Percentiles rank a stretch among this genome's conserved stretches.
Conservation (phyloP, 1,140 invertebrate genomes). For the Drosophila littoralis region DNA sequence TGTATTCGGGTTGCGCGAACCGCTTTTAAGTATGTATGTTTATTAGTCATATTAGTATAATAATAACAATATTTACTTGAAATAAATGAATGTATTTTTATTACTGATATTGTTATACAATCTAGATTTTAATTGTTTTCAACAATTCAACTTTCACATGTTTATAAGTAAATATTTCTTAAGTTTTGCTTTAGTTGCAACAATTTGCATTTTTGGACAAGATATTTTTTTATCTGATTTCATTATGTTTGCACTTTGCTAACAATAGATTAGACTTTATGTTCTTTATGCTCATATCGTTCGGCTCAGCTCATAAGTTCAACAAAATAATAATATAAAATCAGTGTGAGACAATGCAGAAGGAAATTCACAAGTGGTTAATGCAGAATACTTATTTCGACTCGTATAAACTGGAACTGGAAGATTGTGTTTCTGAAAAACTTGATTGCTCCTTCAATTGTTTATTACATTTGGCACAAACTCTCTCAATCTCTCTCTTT, state of each 20-base stretch:
- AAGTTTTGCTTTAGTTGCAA: conserved; percentile 35
- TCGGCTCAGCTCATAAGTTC: conserved; percentile 14
- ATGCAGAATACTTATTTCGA: conserved; percentile 12
- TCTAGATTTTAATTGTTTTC: conserved; percentile 76
- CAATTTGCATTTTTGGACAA: conserved; percentile 64
- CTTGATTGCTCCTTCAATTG: conserved; percentile 13
- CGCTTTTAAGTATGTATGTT: conserved; percentile 38
- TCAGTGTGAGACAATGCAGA: neutral
- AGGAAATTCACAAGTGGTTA: neutral
- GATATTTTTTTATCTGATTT: conserved; percentile 60
- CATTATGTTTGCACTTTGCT: conserved; percentile 32
- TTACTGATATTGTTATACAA: conserved; percentile 67
- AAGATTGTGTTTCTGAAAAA: conserved; percentile 20
- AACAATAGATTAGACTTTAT: conserved; percentile 34
- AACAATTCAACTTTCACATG: conserved; percentile 78
- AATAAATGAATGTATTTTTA: conserved; percentile 70
- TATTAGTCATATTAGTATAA: conserved; percentile 52
- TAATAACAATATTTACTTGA: conserved; percentile 75
- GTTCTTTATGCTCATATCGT: conserved; percentile 15
- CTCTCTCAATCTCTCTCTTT: neutral
- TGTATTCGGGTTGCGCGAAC: conserved; percentile 25
- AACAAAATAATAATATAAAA: conserved; percentile 26
- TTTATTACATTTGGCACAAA: conserved; percentile 44
- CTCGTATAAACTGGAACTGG: conserved; percentile 11
- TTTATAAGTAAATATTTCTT: conserved; percentile 74